Conservation (phyloP, 92 coral and sea anemone genomes). For the Paragorgia papillata region DNA sequence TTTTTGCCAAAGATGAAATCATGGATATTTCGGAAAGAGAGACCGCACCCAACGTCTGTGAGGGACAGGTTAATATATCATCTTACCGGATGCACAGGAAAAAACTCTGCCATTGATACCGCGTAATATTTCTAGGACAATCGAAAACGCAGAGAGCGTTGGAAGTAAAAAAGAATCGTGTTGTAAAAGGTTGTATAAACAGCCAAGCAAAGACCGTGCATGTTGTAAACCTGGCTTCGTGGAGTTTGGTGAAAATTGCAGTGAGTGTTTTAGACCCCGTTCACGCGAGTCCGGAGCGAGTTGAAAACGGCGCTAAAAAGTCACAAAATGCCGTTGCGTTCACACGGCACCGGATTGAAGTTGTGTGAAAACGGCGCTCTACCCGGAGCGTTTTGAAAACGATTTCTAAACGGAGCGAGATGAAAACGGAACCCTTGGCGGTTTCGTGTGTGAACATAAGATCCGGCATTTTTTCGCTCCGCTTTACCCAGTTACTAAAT, state of each 20-base stretch:
- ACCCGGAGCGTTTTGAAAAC: too few species aligned
- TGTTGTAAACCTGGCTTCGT: constrained; percentile 30
- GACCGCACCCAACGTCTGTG: background rate
- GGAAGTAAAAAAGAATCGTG: background rate
- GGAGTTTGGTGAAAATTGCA: background rate
- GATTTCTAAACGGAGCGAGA: too few species aligned
- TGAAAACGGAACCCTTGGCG: too few species aligned
- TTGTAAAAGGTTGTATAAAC: background rate
- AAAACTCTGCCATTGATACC: background rate
- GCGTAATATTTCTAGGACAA: background rate
- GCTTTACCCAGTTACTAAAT: too few species aligned
- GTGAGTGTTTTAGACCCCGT: background rate
- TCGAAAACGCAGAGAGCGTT: background rate
- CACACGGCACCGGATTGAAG: too few species aligned
- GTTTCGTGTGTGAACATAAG: too few species aligned
- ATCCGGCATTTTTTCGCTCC: too few species aligned
- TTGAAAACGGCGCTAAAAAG: too few species aligned
- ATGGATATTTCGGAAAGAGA: background rate
- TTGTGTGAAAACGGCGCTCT: too few species aligned
- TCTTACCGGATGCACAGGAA: background rate
- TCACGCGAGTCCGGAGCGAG: too few species aligned
- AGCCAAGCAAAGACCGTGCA: background rate
- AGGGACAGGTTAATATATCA: background rate
- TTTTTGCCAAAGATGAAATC: background rate
- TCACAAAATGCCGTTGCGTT: too few species aligned